A percentile compares a stretch with the other conserved stretches of the same genome.
These are phyloP conservation scores for Hemicrepidius hirtus DNA, from an alignment of 2,888 invertebrate genomes.

Conservation along the genomic window DNA sequence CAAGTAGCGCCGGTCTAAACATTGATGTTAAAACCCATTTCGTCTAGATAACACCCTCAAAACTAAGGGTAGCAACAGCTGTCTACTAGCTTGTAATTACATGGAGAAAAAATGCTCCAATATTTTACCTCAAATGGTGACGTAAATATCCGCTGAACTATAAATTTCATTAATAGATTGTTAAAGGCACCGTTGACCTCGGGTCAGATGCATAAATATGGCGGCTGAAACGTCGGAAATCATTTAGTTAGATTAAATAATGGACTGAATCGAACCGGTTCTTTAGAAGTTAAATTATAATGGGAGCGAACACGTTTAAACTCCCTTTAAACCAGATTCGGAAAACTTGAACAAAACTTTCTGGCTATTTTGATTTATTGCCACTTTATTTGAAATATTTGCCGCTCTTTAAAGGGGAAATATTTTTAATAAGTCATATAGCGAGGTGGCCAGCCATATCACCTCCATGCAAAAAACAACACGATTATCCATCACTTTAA, in stretches of 20 bases:
- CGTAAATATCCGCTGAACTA: conserved; percentile 63
- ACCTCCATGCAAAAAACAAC: conserved; percentile 64
- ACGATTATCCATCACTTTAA: conserved; percentile 70
- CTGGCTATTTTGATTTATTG: conserved; percentile 57
- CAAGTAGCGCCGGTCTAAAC: conserved; percentile 64
- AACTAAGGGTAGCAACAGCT: conserved; percentile 61
- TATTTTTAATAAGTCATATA: conserved; percentile 66
- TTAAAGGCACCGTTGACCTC: conserved; percentile 56
- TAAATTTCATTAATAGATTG: conserved; percentile 66
- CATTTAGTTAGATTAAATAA: conserved; percentile 49
- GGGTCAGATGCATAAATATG: conserved; percentile 68
- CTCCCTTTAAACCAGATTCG: conserved; percentile 27
- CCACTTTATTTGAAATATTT: conserved; percentile 58
- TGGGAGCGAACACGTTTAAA: conserved; percentile 20
- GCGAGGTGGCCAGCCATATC: conserved; percentile 65
- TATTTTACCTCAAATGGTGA: conserved; percentile 53
- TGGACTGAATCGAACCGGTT: conserved; percentile 57
- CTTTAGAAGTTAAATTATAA: conserved; percentile 39
- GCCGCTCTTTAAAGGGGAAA: conserved; percentile 64
- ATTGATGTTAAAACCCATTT: conserved; percentile 61
- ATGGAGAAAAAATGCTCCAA: conserved; percentile 61
- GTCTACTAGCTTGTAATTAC: conserved; percentile 66
- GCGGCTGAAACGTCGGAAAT: conserved; percentile 54
- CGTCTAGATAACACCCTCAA: conserved; percentile 65
- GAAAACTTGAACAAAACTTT: conserved; percentile 32